Percentiles rank a stretch among this genome's conserved stretches.
Evolutionary conservation across 2,888 invertebrate species (phyloP).

Genomic region (Camponotus fellah): DNA sequence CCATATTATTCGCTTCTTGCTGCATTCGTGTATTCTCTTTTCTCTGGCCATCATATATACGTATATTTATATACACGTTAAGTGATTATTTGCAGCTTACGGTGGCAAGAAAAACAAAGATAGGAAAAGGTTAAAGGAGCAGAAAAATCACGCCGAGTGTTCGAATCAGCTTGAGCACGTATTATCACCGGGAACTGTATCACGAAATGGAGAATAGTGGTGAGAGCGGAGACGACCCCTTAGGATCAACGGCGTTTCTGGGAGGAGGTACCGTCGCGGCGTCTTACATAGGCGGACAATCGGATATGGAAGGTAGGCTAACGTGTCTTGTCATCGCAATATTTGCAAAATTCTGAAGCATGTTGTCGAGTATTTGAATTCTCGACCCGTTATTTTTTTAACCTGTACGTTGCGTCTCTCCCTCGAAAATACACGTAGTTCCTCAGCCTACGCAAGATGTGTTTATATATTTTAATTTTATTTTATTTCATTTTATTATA

Average conservation of each 20-base stretch:
- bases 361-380: background rate
- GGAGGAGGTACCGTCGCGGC: constrained; percentile 79
- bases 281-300: constrained; percentile 83
- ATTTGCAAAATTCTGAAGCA: background rate
- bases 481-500: background rate
- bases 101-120: constrained; percentile 60
- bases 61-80: background rate
- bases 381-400: background rate
- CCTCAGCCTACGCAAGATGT: background rate
- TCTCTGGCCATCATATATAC: too few species aligned
- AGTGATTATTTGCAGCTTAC: background rate
- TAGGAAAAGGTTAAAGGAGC: constrained; percentile 59
- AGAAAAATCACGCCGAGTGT: background rate
- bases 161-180: constrained; percentile 32
- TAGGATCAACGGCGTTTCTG: constrained; percentile 80
- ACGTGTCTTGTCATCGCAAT: constrained; percentile 21
- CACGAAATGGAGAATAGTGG: constrained; percentile 83
- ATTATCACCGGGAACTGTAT: constrained; percentile 10
- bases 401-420: background rate
- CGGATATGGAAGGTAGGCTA: constrained; percentile 83
- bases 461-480: background rate
- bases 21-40: too few species aligned
- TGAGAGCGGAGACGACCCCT: constrained; percentile 84
- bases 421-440: background rate
- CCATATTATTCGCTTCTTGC: too few species aligned